Percentiles rank a stretch among this genome's conserved stretches.
phyloP scores from a whole-genome alignment of 2,888 invertebrate species.

The Belgica antarctica region DNA sequence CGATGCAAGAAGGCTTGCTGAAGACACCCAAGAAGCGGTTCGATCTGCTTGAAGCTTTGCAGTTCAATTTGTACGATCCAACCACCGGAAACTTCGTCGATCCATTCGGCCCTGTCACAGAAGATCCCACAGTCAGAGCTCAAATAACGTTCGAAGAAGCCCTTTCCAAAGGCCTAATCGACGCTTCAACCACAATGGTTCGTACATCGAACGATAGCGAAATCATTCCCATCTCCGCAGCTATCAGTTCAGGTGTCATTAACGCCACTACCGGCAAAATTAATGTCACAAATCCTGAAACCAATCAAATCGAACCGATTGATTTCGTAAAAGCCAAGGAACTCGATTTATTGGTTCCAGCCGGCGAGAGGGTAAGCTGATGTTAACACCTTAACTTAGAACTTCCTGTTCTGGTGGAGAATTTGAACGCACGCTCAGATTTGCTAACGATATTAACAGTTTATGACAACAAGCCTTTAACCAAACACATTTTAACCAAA shows the following conservation, averaged over 20 bases:
- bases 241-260: conserved; percentile 25
- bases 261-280: conserved; percentile 26
- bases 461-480: not conserved
- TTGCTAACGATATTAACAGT: not conserved
- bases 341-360: conserved; percentile 40
- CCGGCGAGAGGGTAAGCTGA: conserved; percentile 40
- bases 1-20: conserved; percentile 73
- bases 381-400: conserved; percentile 10
- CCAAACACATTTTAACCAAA: too few relatives aligned
- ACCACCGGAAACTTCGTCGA: conserved; percentile 78
- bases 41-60: conserved; percentile 74
- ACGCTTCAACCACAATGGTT: conserved; percentile 59
- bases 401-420: not conserved
- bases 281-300: conserved; percentile 11
- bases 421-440: not conserved
- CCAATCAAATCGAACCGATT: conserved; percentile 33
- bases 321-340: conserved; percentile 39
- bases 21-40: conserved; percentile 77
- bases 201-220: conserved; percentile 22
- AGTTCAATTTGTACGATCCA: conserved; percentile 79
- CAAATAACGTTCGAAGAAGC: conserved; percentile 70
- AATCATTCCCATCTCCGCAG: conserved; percentile 32
- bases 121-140: conserved; percentile 49
- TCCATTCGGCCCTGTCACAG: conserved; percentile 60
- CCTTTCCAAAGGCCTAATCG: conserved; percentile 69